Percentiles rank a stretch among this genome's conserved stretches.
Evolutionary conservation across 2,113 vertebrate genomes (phyloP).

Genomic region (Lanius ludovicianus): DNA sequence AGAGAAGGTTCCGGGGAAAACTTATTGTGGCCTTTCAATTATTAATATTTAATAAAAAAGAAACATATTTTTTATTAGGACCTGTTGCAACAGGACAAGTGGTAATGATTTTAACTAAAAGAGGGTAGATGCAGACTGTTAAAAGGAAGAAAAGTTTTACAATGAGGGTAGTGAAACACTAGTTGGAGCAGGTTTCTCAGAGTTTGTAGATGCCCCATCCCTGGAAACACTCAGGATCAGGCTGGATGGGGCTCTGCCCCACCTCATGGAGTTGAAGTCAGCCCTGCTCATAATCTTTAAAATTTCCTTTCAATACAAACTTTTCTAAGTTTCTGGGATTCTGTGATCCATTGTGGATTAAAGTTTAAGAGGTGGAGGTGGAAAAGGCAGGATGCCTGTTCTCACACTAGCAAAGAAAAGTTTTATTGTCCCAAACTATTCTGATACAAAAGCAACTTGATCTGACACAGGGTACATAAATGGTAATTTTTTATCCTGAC

Average conservation of each 20-base stretch:
- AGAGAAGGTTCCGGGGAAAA: neutral
- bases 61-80: neutral
- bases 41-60: neutral
- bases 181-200: neutral
- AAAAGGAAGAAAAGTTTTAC: neutral
- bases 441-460: neutral
- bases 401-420: neutral
- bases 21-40: neutral
- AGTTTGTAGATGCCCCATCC: neutral
- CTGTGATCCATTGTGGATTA: neutral
- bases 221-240: neutral
- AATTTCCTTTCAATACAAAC: neutral
- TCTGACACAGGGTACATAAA: neutral
- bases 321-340: neutral
- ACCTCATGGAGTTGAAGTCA: neutral
- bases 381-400: neutral
- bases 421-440: neutral
- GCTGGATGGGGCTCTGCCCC: too few relatives aligned
- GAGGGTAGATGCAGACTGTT: neutral
- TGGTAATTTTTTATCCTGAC: neutral
- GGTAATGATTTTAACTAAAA: neutral
- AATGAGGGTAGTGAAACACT: neutral
- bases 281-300: neutral
- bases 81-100: neutral
- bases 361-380: neutral